phyloP scores from a whole-genome alignment of 2,888 invertebrate genomes.

The Cetonia aurata region DNA sequence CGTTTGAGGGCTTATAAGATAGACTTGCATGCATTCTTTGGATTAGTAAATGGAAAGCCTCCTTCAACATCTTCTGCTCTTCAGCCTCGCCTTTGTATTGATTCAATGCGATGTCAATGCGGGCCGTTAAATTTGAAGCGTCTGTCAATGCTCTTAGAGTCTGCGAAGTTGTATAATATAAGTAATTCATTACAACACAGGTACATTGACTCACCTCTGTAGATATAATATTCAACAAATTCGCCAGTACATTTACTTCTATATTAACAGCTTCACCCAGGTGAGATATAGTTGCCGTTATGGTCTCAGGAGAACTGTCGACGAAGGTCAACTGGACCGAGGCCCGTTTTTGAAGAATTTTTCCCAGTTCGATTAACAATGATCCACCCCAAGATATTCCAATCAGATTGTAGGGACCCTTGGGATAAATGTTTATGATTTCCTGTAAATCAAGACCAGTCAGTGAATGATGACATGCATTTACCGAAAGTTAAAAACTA shows the following conservation, averaged over 20 bases:
- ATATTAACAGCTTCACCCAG: conserved; percentile 61
- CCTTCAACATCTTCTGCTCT: conserved; percentile 52
- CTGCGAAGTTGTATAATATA: conserved; percentile 50
- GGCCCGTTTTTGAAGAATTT: conserved; percentile 77
- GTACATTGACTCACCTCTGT: conserved; percentile 55
- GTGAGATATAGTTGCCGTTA: conserved; percentile 71
- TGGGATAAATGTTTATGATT: conserved; percentile 71
- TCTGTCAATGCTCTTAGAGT: conserved; percentile 56
- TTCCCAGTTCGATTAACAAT: conserved; percentile 83
- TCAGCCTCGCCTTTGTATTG: conserved; percentile 52
- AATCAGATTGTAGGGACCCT: conserved; percentile 79
- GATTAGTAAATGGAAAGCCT: conserved; percentile 56
- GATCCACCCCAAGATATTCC: conserved; percentile 93
- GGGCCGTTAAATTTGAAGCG: conserved; percentile 55
- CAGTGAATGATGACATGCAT: neutral
- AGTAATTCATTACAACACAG: neutral
- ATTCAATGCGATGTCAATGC: conserved; percentile 56
- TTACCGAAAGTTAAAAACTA: conserved; percentile 42
- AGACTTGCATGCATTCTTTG: conserved; percentile 56
- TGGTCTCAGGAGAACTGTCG: conserved; percentile 84
- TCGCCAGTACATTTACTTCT: conserved; percentile 72
- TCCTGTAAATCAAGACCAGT: conserved; percentile 66
- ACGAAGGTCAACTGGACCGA: conserved; percentile 76
- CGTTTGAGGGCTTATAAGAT: conserved; percentile 54
- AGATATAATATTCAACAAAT: conserved; percentile 69